Conservation (phyloP, 23 tunicate species). For the Halocynthia roretzi region DNA sequence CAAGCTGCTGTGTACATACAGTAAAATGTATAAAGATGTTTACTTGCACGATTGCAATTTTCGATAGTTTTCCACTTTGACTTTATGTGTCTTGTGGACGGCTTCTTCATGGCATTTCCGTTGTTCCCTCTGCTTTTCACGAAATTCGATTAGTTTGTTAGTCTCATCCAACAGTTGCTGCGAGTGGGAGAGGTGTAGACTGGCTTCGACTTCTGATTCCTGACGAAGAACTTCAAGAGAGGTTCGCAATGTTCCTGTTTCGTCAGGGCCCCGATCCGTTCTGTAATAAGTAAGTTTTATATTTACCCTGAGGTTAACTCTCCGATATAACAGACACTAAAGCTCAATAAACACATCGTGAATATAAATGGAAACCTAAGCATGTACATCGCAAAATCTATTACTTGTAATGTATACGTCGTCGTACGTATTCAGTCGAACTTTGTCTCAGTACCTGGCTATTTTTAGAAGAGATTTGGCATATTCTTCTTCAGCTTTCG, state of each 20-base stretch:
- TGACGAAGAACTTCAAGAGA: conserved; percentile 36
- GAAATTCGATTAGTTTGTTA: conserved; percentile 58
- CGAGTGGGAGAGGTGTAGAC: conserved; percentile 38
- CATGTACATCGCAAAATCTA: too few relatives aligned
- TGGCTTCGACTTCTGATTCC: conserved; percentile 71
- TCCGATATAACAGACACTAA: too few relatives aligned
- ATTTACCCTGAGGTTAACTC: too few relatives aligned
- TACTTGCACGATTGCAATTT: conserved; percentile 64
- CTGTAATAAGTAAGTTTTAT: conserved; percentile 12
- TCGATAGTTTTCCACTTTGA: conserved; percentile 58
- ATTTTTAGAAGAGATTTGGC: conserved; percentile 59
- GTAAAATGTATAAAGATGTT: not conserved
- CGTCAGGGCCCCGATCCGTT: conserved; percentile 20
- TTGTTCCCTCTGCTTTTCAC: conserved; percentile 78
- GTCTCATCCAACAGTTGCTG: conserved; percentile 39
- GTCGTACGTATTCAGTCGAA: not conserved
- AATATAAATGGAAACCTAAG: too few relatives aligned
- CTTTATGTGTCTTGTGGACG: conserved; percentile 56
- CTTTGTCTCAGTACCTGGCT: conserved; percentile 41
- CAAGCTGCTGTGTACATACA: not conserved
- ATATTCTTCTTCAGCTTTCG: conserved; percentile 87
- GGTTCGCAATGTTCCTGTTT: conserved; percentile 30
- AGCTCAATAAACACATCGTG: too few relatives aligned
- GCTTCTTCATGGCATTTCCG: conserved; percentile 57
- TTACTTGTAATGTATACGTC: too few relatives aligned